Evolutionary conservation across 2,888 invertebrate genomes (phyloP).

Genomic region (Harpalus rubripes): DNA sequence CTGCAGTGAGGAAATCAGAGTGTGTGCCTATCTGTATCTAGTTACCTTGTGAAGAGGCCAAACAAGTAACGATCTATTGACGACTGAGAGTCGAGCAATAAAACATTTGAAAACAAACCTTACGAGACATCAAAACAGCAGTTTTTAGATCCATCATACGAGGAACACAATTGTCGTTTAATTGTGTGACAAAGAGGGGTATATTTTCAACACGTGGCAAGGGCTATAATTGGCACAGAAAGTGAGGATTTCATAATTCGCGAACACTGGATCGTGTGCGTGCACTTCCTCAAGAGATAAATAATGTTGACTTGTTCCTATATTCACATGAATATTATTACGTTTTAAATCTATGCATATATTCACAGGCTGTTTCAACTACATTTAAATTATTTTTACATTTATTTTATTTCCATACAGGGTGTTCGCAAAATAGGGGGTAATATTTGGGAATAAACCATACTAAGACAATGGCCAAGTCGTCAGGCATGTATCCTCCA

Average conservation of each 20-base stretch:
- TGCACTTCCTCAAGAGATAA: neutral
- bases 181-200: constrained; percentile 10
- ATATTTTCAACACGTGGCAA: neutral
- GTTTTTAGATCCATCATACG: neutral
- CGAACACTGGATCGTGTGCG: neutral
- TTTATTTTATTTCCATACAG: too few species aligned
- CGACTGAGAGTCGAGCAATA: neutral
- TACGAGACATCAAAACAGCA: constrained; percentile 15
- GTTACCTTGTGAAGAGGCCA: constrained; percentile 26
- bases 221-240: constrained; percentile 18
- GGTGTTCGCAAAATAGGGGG: too few species aligned
- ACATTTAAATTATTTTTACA: too few species aligned
- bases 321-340: neutral
- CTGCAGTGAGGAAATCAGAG: constrained; percentile 7
- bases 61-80: constrained; percentile 32
- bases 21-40: neutral
- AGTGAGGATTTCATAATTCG: constrained; percentile 15
- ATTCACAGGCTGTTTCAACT: neutral
- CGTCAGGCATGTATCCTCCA: too few species aligned
- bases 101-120: neutral
- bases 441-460: too few species aligned
- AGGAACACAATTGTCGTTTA: constrained; percentile 1
- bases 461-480: too few species aligned
- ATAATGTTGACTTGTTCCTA: neutral
- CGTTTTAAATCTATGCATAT: neutral